Evolutionary conservation across 2,888 invertebrate genomes (phyloP).

Genomic region (Actias luna): DNA sequence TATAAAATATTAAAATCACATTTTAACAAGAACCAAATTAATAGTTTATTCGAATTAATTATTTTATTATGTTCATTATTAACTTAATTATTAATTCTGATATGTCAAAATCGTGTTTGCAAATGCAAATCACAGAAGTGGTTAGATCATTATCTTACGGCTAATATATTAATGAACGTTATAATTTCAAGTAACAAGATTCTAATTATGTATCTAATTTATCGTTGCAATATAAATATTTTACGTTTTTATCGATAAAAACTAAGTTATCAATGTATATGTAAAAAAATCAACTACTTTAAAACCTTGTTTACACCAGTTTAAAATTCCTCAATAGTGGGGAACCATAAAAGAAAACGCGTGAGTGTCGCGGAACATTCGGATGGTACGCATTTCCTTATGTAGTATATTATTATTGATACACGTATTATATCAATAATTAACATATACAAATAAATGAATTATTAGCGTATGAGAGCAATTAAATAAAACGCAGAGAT

Average conservation of each 20-base stretch:
- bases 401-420: too few species aligned
- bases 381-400: too few species aligned
- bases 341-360: neutral
- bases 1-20: slow-evolving; percentile 31
- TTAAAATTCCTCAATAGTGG: neutral
- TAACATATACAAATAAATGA: too few species aligned
- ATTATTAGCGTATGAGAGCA: too few species aligned
- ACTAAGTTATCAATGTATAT: neutral
- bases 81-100: neutral
- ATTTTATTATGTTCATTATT: slow-evolving; percentile 10
- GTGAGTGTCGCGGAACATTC: too few species aligned
- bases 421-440: too few species aligned
- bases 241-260: neutral
- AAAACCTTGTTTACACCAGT: neutral
- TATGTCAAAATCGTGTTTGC: slow-evolving; percentile 6
- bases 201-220: neutral
- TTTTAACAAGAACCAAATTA: slow-evolving; percentile 17
- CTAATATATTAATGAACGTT: neutral
- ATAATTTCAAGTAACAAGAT: neutral
- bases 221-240: neutral
- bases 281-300: neutral
- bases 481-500: too few species aligned
- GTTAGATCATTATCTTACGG: neutral
- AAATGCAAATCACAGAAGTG: slow-evolving; percentile 9
- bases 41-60: slow-evolving; percentile 9